These are phyloP conservation scores for Danionella dracula DNA, from an alignment of 2,797 vertebrate genomes.

Conservation along the genomic window DNA sequence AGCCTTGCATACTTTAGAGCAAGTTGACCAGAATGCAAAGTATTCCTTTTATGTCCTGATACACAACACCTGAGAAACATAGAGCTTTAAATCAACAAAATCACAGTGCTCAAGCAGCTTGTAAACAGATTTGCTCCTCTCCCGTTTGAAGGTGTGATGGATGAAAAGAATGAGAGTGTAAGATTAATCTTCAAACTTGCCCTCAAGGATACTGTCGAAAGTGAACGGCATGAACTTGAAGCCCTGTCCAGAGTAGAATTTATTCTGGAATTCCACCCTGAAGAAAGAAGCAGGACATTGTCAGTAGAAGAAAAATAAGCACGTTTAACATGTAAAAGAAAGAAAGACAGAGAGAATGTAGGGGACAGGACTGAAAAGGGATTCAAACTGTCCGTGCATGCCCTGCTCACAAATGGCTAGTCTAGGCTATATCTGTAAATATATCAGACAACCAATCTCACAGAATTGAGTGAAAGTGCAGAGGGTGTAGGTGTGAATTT, in stretches of 20 bases:
- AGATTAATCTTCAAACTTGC: conserved; percentile 80
- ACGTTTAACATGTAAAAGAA: too few species aligned
- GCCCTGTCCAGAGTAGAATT: conserved; percentile 91
- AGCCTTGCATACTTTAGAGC: background rate
- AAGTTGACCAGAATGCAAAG: background rate
- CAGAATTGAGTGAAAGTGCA: too few species aligned
- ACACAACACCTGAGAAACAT: conserved; percentile 11
- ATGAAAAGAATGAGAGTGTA: background rate
- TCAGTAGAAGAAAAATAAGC: too few species aligned
- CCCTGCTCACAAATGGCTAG: too few species aligned
- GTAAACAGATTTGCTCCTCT: background rate
- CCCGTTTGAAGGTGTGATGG: background rate
- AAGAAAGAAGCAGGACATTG: background rate
- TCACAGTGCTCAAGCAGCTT: conserved; percentile 5
- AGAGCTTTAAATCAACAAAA: conserved; percentile 8
- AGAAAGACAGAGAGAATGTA: too few species aligned
- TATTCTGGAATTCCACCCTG: conserved; percentile 99
- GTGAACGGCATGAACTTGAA: conserved; percentile 95
- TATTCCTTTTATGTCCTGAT: background rate
- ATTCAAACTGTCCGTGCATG: too few species aligned
- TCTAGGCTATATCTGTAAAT: too few species aligned
- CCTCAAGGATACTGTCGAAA: conserved; percentile 89
- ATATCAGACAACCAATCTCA: too few species aligned
- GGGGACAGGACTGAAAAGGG: too few species aligned
- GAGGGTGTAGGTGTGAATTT: too few species aligned